phyloP scores from a whole-genome alignment of 2,113 vertebrate genomes.

The Alouatta palliata region DNA sequence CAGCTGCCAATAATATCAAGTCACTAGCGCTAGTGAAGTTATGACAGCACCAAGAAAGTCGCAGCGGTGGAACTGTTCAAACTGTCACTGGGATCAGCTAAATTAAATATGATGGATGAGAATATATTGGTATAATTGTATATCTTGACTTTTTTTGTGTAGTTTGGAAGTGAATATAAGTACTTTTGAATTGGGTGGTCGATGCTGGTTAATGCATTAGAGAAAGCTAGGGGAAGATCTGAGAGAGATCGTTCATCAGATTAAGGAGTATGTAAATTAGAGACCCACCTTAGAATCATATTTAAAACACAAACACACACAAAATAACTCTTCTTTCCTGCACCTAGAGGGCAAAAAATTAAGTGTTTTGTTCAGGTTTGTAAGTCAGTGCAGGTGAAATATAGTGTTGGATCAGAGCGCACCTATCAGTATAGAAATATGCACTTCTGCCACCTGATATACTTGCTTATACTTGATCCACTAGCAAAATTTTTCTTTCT shows the following conservation, averaged over 20 bases:
- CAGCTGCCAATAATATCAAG: neutral
- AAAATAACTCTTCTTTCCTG: neutral
- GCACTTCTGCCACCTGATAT: neutral
- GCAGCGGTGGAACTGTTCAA: neutral
- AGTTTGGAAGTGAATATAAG: neutral
- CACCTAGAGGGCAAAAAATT: neutral
- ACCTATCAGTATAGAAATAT: neutral
- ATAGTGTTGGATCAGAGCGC: neutral
- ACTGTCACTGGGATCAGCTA: neutral
- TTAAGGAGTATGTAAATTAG: neutral
- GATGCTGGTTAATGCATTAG: neutral
- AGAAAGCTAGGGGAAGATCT: neutral
- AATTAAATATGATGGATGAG: neutral
- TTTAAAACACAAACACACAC: neutral
- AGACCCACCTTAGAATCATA: neutral
- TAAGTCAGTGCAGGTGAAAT: neutral
- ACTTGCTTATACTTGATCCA: neutral
- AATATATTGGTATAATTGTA: neutral
- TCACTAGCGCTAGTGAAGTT: neutral
- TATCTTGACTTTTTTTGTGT: neutral
- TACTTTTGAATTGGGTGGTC: neutral
- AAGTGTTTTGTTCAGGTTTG: neutral
- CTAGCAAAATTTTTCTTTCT: neutral
- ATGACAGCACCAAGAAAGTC: neutral
- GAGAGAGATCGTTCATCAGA: neutral